Conservation (phyloP, 2,113 vertebrate genomes). For the Sinocyclocheilus rhinocerous region DNA sequence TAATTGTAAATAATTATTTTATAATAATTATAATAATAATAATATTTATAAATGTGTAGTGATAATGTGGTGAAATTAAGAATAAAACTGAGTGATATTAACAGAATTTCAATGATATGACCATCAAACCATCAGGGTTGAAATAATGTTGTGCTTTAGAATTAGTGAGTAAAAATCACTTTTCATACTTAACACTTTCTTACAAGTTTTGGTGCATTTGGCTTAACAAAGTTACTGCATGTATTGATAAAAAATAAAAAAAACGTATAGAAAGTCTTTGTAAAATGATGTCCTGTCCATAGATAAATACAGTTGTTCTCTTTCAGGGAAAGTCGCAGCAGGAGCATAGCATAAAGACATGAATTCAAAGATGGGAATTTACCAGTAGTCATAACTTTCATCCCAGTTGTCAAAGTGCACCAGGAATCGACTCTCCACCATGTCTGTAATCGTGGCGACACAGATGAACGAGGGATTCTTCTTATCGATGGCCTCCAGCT, state of each 20-base stretch:
- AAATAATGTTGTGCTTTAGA: neutral
- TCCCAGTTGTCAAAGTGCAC: slow-evolving; percentile 92
- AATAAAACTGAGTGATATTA: neutral
- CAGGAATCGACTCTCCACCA: slow-evolving; percentile 88
- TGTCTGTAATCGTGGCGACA: slow-evolving; percentile 86
- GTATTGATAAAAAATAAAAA: too few species aligned
- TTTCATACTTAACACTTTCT: neutral
- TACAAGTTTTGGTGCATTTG: neutral
- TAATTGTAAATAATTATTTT: too few species aligned
- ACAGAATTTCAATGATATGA: neutral
- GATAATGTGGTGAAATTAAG: neutral
- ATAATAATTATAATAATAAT: too few species aligned
- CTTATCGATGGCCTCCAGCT: slow-evolving; percentile 86
- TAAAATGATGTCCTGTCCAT: neutral
- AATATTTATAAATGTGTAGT: neutral
- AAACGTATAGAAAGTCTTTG: too few species aligned
- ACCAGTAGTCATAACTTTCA: slow-evolving; percentile 89
- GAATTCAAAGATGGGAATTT: slow-evolving; percentile 48
- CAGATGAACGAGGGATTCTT: slow-evolving; percentile 87
- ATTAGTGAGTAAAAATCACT: neutral
- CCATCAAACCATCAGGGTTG: too few species aligned
- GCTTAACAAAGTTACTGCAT: neutral
- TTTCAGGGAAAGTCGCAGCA: neutral
- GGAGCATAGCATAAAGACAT: neutral
- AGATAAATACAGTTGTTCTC: neutral